These are phyloP conservation scores for Gymnogyps californianus DNA, from an alignment of 2,113 vertebrate species.

Conservation along the genomic window DNA sequence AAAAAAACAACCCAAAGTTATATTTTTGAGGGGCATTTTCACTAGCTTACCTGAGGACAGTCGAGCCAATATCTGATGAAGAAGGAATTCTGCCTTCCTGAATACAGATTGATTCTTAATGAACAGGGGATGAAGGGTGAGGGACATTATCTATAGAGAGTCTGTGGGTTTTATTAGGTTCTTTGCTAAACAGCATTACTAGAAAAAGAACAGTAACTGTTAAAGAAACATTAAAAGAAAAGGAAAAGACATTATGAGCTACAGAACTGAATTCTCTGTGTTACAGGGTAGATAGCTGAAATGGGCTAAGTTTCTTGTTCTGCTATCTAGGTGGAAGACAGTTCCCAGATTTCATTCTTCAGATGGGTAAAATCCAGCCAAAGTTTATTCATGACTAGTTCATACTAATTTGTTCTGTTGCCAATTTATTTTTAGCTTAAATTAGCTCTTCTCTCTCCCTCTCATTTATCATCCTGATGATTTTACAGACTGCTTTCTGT, in stretches of 20 bases:
- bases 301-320: background rate
- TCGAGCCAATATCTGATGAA: background rate
- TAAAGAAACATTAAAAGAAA: background rate
- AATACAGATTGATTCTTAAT: background rate
- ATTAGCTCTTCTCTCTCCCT: background rate
- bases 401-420: background rate
- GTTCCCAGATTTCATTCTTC: background rate
- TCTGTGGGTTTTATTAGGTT: background rate
- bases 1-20: accelerated
- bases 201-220: background rate
- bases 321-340: background rate
- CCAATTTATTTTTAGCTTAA: background rate
- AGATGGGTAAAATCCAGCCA: background rate
- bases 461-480: background rate
- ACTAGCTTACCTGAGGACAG: background rate
- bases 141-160: background rate
- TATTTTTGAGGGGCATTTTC: background rate
- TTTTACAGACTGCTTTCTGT: background rate
- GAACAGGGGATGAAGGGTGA: background rate
- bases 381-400: background rate
- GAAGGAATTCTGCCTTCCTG: background rate
- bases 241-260: background rate
- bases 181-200: background rate
- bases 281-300: background rate
- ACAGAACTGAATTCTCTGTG: background rate